Percentiles rank a stretch among this genome's conserved stretches.
Evolutionary conservation across 2,797 vertebrate species (phyloP).

Genomic region (Labroides dimidiatus): DNA sequence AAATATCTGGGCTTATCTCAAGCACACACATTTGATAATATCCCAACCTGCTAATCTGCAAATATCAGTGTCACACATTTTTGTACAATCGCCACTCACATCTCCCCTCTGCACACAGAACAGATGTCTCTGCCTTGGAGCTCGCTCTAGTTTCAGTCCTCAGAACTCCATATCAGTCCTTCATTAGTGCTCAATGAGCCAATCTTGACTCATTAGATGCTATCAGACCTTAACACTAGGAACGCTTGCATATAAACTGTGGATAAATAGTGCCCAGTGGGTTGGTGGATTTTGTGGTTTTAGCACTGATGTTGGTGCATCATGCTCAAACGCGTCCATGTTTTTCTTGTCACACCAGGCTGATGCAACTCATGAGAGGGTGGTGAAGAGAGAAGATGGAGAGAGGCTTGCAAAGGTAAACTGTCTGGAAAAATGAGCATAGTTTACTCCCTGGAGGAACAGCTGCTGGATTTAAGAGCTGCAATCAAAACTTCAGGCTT

Average conservation of each 20-base stretch:
- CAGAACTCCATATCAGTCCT: slow-evolving; percentile 20
- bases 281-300: slow-evolving; percentile 16
- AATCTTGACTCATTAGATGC: slow-evolving; percentile 45
- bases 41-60: slow-evolving; percentile 31
- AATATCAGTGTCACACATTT: slow-evolving; percentile 26
- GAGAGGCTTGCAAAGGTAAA: slow-evolving; percentile 93
- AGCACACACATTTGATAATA: slow-evolving; percentile 27
- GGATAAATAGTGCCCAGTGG: slow-evolving; percentile 18
- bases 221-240: slow-evolving; percentile 33
- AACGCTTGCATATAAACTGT: slow-evolving; percentile 34
- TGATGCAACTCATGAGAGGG: slow-evolving; percentile 90
- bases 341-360: slow-evolving; percentile 78
- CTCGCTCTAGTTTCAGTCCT: slow-evolving; percentile 28
- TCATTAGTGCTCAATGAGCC: slow-evolving; percentile 50
- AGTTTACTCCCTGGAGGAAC: not conserved
- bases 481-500: too few species aligned
- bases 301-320: not conserved
- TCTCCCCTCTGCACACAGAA: slow-evolving; percentile 34
- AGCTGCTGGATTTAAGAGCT: not conserved
- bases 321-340: slow-evolving; percentile 22
- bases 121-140: slow-evolving; percentile 54
- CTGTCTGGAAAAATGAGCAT: not conserved
- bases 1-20: slow-evolving; percentile 10
- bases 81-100: slow-evolving; percentile 22
- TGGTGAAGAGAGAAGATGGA: slow-evolving; percentile 93